These are phyloP conservation scores for Microcebus griseorufus DNA, from an alignment of 2,113 vertebrate species.

Conservation along the genomic window DNA sequence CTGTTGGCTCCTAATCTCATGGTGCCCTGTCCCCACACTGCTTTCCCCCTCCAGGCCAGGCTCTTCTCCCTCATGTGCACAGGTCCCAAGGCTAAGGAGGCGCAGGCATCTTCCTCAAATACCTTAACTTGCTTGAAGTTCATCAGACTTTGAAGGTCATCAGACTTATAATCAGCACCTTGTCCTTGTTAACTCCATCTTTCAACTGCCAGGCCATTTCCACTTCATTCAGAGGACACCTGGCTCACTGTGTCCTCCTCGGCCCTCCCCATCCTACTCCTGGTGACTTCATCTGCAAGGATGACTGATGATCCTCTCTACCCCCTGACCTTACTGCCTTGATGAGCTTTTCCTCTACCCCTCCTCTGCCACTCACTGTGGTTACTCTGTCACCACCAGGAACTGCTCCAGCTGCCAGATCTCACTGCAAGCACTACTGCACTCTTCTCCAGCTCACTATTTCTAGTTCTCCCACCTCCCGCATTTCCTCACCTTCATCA, in stretches of 20 bases:
- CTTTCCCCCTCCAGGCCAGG: background rate
- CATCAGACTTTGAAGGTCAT: too few species aligned
- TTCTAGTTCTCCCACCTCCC: background rate
- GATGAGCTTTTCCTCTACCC: background rate
- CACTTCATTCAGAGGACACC: accelerated
- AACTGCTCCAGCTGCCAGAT: background rate
- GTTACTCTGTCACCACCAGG: background rate
- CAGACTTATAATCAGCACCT: background rate
- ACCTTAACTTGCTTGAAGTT: background rate
- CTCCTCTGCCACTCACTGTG: accelerated
- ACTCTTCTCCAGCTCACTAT: background rate
- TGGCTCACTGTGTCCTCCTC: background rate
- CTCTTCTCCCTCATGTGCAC: background rate
- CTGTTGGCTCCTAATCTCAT: background rate
- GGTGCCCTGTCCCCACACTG: too few species aligned
- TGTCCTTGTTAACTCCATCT: background rate
- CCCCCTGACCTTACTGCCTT: background rate
- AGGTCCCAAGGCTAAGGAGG: too few species aligned
- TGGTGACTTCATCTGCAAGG: background rate
- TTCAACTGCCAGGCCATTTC: background rate
- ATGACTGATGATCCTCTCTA: background rate
- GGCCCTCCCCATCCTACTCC: background rate
- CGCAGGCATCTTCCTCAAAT: background rate
- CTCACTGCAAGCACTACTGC: too few species aligned
- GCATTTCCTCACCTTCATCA: background rate